These are phyloP conservation scores for Zapornia atra DNA, from an alignment of 2,113 vertebrate genomes.

Conservation along the genomic window DNA sequence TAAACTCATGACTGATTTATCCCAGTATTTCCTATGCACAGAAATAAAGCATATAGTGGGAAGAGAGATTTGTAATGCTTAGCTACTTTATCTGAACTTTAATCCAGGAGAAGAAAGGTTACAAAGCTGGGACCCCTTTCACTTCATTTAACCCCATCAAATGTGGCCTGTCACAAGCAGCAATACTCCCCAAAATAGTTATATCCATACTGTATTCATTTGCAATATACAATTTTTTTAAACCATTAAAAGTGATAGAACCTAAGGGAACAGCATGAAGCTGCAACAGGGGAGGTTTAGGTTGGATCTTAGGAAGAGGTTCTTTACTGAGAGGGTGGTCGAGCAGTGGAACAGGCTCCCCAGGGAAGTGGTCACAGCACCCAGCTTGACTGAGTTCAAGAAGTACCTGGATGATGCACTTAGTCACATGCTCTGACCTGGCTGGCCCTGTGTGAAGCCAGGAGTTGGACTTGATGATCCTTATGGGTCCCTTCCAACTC, in stretches of 20 bases:
- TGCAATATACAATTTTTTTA: neutral
- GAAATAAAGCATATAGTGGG: neutral
- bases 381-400: no score
- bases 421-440: no score
- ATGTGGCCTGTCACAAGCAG: neutral
- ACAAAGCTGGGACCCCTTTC: neutral
- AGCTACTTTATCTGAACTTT: neutral
- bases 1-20: conserved; percentile 4
- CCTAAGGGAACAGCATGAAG: no score
- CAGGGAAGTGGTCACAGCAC: no score
- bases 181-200: neutral
- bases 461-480: no score
- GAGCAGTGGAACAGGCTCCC: no score
- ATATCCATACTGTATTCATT: neutral
- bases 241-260: neutral
- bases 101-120: neutral
- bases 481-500: no score
- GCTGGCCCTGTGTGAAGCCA: no score
- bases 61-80: neutral
- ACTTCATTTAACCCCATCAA: neutral
- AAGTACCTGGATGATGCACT: no score
- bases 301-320: no score
- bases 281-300: no score
- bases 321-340: no score
- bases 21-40: neutral